A percentile compares a stretch with the other conserved stretches of the same genome.
phyloP scores from a whole-genome alignment of 2,797 vertebrate species.

The Sandelia bainsii region DNA sequence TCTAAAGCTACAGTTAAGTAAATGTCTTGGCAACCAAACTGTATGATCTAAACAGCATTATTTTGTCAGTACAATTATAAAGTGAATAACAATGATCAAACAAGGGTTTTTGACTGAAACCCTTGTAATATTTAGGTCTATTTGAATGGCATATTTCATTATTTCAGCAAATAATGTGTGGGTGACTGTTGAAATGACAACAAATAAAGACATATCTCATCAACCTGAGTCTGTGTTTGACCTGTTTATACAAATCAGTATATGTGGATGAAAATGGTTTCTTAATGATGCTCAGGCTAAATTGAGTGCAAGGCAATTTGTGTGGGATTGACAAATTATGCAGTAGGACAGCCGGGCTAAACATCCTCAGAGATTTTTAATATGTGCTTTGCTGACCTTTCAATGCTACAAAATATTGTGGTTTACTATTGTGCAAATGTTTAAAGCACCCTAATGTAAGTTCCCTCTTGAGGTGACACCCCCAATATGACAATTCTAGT shows the following conservation, averaged over 20 bases:
- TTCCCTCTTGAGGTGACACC: not conserved
- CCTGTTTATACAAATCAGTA: not conserved
- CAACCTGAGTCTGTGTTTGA: not conserved
- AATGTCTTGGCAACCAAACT: too few relatives aligned
- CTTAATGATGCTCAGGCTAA: not conserved
- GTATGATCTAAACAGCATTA: not conserved
- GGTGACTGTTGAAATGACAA: not conserved
- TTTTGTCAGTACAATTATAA: not conserved
- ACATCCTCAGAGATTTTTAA: not conserved
- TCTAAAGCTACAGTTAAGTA: not conserved
- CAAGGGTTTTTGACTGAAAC: not conserved
- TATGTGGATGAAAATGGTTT: slow-evolving; percentile 7
- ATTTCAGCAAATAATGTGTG: not conserved
- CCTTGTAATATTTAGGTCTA: not conserved
- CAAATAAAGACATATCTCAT: not conserved
- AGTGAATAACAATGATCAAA: not conserved
- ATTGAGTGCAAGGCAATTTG: not conserved
- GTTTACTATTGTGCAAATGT: not conserved
- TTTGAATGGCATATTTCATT: not conserved
- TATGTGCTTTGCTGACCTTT: not conserved
- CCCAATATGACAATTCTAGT: not conserved
- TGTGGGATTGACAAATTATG: not conserved
- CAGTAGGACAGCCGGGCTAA: not conserved
- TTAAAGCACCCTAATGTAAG: not conserved
- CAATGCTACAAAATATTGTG: not conserved